Evolutionary conservation across 53 echinoderm and acorn worm genomes (phyloP).

Genomic region (Pentamera pediparva): DNA sequence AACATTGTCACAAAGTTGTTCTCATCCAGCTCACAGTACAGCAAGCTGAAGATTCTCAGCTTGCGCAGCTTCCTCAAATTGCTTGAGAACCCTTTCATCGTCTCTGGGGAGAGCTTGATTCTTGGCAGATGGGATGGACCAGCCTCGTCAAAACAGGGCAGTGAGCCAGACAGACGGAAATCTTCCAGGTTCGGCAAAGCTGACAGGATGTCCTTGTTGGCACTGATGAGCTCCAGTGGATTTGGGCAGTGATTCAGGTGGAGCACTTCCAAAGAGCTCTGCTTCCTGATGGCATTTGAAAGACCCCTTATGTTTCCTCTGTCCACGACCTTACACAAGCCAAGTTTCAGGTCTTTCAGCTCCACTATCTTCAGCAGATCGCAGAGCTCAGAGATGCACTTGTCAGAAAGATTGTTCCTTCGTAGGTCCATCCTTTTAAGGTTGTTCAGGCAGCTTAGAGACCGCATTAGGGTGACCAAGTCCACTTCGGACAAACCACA

Average conservation of each 20-base stretch:
- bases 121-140: not conserved
- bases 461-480: not conserved
- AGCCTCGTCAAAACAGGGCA: not conserved
- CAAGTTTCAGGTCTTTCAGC: conserved; percentile 1
- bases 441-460: not conserved
- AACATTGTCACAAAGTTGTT: not conserved
- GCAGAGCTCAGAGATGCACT: not conserved
- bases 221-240: not conserved
- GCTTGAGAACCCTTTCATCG: not conserved
- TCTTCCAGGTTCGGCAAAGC: not conserved
- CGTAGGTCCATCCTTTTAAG: conserved; percentile 1
- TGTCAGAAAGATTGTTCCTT: conserved; percentile 3
- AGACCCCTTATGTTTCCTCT: not conserved
- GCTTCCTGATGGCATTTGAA: not conserved
- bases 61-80: not conserved
- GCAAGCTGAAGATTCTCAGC: not conserved
- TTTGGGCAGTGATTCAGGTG: conserved; percentile 15
- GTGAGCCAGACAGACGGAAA: conserved; percentile 2
- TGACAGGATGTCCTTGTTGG: not conserved
- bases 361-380: not conserved
- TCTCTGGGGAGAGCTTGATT: not conserved
- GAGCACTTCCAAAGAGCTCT: not conserved
- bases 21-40: conserved; percentile 5
- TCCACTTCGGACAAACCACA: not conserved
- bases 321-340: not conserved